phyloP scores from a whole-genome alignment of 2,797 vertebrate species.

The Sciurus carolinensis region DNA sequence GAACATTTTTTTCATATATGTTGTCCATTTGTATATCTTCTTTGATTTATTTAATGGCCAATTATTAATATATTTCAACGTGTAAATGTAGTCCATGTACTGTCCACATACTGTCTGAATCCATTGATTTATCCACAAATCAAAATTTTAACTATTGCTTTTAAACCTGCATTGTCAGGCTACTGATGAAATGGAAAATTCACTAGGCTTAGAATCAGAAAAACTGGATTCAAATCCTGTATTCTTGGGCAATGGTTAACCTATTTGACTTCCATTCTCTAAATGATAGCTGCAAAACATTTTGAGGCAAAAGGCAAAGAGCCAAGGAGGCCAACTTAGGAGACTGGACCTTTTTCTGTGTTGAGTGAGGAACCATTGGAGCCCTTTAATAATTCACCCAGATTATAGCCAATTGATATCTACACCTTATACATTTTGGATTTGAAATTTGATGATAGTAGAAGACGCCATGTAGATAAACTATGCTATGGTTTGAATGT shows the following conservation, averaged over 20 bases:
- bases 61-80: conserved; percentile 9
- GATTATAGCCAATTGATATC: not conserved
- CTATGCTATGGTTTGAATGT: not conserved
- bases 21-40: not conserved
- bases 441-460: not conserved
- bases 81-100: not conserved
- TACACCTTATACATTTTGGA: not conserved
- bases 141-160: conserved; percentile 33
- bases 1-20: not conserved
- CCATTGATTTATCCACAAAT: conserved; percentile 24
- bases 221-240: conserved; percentile 19
- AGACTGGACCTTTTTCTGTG: not conserved
- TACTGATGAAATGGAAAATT: conserved; percentile 5
- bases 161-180: not conserved
- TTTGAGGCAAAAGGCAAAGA: not conserved
- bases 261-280: conserved; percentile 18
- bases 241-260: not conserved
- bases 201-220: not conserved
- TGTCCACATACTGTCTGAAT: not conserved
- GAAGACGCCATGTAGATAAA: not conserved
- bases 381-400: not conserved
- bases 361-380: not conserved
- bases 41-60: conserved; percentile 33
- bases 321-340: not conserved
- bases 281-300: not conserved